phyloP scores from a whole-genome alignment of 2,113 vertebrate species.

The Salminus brasiliensis region DNA sequence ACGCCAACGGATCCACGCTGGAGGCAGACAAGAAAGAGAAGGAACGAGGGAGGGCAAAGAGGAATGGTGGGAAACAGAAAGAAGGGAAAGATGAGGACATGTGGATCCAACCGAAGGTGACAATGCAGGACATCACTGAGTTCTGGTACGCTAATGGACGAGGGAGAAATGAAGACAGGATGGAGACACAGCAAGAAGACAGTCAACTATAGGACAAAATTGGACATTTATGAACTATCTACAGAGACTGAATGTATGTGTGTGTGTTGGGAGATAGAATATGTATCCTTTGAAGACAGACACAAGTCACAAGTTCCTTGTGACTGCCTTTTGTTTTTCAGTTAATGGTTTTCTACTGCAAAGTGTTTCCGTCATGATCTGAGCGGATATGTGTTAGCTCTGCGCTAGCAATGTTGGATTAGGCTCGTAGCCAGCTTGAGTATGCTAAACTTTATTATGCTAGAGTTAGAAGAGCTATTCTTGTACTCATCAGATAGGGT shows the following conservation, averaged over 20 bases:
- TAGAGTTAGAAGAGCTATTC: too few species aligned
- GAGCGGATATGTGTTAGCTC: too few species aligned
- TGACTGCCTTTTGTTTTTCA: too few species aligned
- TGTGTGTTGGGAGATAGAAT: neutral
- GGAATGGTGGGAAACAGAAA: neutral
- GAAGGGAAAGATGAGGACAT: neutral
- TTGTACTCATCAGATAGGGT: too few species aligned
- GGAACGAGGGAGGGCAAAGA: neutral
- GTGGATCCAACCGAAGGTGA: conserved; percentile 55
- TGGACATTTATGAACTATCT: neutral
- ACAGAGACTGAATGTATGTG: neutral
- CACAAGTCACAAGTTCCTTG: too few species aligned
- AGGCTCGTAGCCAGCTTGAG: too few species aligned
- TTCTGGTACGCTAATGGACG: conserved; percentile 54
- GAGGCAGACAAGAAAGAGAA: conserved; percentile 15
- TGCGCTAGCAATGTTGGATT: too few species aligned
- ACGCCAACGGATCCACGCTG: conserved; percentile 44
- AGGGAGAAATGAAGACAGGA: neutral
- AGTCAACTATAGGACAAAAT: neutral
- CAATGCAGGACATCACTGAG: conserved; percentile 51
- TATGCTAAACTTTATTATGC: too few species aligned
- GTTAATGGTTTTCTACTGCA: too few species aligned
- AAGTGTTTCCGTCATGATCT: too few species aligned
- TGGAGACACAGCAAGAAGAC: neutral
- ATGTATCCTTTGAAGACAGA: too few species aligned